Evolutionary conservation across 1,140 invertebrate species (phyloP).

Genomic region (Stegodyphus mimosarum): DNA sequence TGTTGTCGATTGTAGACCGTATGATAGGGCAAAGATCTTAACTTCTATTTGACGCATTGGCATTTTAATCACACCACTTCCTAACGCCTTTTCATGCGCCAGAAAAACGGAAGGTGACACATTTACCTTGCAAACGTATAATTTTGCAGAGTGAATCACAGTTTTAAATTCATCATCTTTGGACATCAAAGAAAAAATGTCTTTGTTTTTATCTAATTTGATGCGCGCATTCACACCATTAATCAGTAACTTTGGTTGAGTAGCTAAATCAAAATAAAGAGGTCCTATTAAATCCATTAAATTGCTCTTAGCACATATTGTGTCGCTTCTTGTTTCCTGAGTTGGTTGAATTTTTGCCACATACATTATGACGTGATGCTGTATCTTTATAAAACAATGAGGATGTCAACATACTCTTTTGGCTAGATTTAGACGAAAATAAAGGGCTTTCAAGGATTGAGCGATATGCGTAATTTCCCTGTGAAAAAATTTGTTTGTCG

Average conservation of each 20-base stretch:
- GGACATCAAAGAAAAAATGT: no score
- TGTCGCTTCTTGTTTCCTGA: not conserved
- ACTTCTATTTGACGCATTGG: conserved; percentile 6
- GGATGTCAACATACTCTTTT: conserved; percentile 16
- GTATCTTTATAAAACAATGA: conserved; percentile 2
- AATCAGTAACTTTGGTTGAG: no score
- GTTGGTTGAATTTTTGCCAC: not conserved
- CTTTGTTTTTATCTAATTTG: no score
- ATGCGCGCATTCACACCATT: no score
- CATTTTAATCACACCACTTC: not conserved
- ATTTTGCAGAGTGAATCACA: not conserved
- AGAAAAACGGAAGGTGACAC: conserved; percentile 1
- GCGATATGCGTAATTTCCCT: no score
- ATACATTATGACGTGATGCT: not conserved
- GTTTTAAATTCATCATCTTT: no score
- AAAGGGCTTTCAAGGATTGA: not conserved
- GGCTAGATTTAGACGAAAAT: conserved; percentile 13
- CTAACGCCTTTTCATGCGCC: conserved; percentile 7
- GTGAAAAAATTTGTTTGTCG: not conserved
- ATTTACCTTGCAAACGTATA: conserved; percentile 13
- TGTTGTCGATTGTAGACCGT: no score
- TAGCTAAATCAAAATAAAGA: no score
- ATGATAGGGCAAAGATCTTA: not conserved
- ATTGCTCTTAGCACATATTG: not conserved
- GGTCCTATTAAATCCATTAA: no score